A percentile compares a stretch with the other conserved stretches of the same genome.
Evolutionary conservation across 2,113 vertebrate genomes (phyloP).

Genomic region (Aegithalos caudatus): DNA sequence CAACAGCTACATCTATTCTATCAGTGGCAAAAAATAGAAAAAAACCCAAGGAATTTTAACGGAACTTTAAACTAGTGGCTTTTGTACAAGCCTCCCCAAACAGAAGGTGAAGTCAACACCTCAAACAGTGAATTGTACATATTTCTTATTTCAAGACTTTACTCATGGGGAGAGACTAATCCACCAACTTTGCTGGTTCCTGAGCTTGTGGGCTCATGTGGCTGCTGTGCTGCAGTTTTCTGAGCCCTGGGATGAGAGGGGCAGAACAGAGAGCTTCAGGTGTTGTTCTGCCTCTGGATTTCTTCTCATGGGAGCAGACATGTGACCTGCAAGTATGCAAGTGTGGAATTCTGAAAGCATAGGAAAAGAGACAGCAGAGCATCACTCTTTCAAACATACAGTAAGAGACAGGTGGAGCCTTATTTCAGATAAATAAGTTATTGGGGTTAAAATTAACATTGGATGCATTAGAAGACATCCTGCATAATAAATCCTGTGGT

Average conservation of each 20-base stretch:
- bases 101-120: neutral
- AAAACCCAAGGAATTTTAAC: fast-evolving
- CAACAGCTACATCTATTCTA: neutral
- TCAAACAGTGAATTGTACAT: neutral
- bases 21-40: neutral
- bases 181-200: neutral
- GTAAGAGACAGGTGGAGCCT: neutral
- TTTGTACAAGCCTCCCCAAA: neutral
- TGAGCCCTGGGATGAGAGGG: neutral
- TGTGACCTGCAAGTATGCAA: neutral
- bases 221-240: neutral
- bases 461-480: neutral
- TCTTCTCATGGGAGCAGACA: neutral
- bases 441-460: neutral
- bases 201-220: fast-evolving
- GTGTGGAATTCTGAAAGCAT: neutral
- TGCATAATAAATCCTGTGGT: neutral
- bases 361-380: neutral
- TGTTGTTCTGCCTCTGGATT: neutral
- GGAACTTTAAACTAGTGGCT: neutral
- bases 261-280: neutral
- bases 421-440: neutral
- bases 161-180: neutral
- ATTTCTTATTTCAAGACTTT: neutral
- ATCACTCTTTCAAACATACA: neutral